phyloP scores from a whole-genome alignment of 30 jellyfish, hydroid and myxozoan genomes.

The Pseudorhiza aurosa region DNA sequence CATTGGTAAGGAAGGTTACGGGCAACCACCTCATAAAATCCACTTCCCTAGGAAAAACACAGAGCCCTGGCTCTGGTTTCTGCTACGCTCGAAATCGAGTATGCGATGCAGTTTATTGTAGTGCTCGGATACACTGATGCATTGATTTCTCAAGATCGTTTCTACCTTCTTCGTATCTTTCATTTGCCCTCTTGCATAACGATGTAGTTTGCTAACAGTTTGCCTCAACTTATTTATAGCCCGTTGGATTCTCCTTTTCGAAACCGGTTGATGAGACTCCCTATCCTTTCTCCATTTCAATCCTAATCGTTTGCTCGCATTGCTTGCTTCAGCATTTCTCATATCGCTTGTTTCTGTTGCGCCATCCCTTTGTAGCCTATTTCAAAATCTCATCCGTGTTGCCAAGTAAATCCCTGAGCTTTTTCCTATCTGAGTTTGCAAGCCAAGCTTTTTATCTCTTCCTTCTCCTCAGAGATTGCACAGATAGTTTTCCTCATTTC shows the following conservation, averaged over 20 bases:
- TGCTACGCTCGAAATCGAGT: too few species aligned
- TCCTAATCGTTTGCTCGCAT: neutral
- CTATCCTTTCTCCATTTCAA: neutral
- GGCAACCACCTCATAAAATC: too few species aligned
- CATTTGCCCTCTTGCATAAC: neutral
- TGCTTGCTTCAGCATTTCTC: neutral
- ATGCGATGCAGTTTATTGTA: too few species aligned
- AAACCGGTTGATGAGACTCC: neutral
- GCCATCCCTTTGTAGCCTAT: neutral
- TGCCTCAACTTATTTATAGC: neutral
- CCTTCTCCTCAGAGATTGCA: neutral
- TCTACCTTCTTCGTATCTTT: neutral
- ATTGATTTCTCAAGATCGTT: neutral
- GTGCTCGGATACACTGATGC: too few species aligned
- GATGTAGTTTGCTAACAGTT: neutral
- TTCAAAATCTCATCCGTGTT: neutral
- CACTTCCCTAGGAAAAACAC: too few species aligned
- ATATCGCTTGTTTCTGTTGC: neutral
- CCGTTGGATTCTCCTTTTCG: neutral
- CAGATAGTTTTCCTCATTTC: neutral
- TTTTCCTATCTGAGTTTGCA: neutral
- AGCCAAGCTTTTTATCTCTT: neutral
- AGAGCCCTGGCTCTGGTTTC: too few species aligned
- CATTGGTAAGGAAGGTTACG: too few species aligned
- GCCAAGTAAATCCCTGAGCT: neutral